Conservation (phyloP, 2,113 vertebrate genomes). For the Phaethornis superciliosus region DNA sequence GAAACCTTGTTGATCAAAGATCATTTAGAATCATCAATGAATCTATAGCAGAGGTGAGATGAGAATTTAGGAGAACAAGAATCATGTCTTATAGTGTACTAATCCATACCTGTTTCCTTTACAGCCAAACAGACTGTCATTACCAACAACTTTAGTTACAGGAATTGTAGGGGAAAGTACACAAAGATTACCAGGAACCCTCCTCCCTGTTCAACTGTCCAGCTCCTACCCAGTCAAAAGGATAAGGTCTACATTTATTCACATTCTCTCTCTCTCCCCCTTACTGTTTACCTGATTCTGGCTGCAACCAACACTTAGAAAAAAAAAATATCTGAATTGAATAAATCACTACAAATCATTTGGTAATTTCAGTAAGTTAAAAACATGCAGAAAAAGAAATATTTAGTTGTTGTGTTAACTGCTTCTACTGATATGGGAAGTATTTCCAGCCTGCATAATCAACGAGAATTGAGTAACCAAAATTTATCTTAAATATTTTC, state of each 20-base stretch:
- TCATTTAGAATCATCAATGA: not conserved
- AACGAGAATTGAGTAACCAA: not conserved
- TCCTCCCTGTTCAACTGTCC: not conserved
- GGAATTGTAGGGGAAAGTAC: not conserved
- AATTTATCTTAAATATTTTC: not conserved
- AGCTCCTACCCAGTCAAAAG: not conserved
- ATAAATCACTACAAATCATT: not conserved
- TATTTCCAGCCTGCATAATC: not conserved
- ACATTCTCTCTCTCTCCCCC: not conserved
- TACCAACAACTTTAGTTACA: not conserved
- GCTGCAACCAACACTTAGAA: not conserved
- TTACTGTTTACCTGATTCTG: not conserved
- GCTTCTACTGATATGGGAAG: not conserved
- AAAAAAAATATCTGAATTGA: not conserved
- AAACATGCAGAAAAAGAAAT: not conserved
- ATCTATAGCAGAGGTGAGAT: not conserved
- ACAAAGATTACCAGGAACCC: not conserved
- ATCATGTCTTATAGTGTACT: rapidly evolving
- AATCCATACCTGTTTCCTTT: not conserved
- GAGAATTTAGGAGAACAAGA: not conserved
- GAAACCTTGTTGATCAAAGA: not conserved
- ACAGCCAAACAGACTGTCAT: not conserved
- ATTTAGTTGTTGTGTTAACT: not conserved
- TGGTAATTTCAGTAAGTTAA: not conserved
- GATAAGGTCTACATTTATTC: not conserved